These are phyloP conservation scores for Pinctada fucata DNA, from an alignment of 2,888 invertebrate genomes.

Conservation along the genomic window DNA sequence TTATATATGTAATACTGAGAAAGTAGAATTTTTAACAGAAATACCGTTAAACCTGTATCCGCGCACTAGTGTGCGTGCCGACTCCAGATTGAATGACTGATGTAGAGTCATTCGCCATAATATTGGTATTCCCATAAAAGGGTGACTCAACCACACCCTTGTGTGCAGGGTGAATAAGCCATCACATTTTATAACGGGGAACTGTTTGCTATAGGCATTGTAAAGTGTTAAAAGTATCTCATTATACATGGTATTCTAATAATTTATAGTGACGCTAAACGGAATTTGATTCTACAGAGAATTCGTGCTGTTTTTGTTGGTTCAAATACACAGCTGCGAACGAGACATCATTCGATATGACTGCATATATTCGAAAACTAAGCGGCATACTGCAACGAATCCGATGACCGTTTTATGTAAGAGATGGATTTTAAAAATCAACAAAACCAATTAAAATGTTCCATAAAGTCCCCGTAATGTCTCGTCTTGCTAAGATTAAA, in stretches of 20 bases:
- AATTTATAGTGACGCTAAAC: not conserved
- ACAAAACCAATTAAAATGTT: no score
- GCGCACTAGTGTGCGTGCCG: no score
- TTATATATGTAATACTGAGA: no score
- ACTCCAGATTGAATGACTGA: no score
- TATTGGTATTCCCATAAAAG: not conserved
- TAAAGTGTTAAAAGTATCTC: not conserved
- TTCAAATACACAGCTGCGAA: not conserved
- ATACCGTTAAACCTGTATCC: no score
- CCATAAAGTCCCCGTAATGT: not conserved
- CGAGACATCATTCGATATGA: not conserved
- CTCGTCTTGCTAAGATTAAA: not conserved
- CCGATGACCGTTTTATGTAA: no score
- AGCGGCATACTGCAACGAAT: no score
- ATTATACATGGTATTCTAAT: not conserved
- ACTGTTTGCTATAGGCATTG: not conserved
- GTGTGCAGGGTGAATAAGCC: not conserved
- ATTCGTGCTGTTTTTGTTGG: not conserved
- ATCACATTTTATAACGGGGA: conserved; percentile 1
- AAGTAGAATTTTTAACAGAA: no score
- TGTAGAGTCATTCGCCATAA: no score
- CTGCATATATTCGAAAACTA: not conserved
- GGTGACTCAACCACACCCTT: conserved; percentile 3
- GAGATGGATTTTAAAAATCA: no score
- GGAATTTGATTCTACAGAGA: not conserved